Percentiles rank a stretch among this genome's conserved stretches.
Evolutionary conservation across 2,888 invertebrate genomes (phyloP).

Genomic region (Mythimna lalbum): DNA sequence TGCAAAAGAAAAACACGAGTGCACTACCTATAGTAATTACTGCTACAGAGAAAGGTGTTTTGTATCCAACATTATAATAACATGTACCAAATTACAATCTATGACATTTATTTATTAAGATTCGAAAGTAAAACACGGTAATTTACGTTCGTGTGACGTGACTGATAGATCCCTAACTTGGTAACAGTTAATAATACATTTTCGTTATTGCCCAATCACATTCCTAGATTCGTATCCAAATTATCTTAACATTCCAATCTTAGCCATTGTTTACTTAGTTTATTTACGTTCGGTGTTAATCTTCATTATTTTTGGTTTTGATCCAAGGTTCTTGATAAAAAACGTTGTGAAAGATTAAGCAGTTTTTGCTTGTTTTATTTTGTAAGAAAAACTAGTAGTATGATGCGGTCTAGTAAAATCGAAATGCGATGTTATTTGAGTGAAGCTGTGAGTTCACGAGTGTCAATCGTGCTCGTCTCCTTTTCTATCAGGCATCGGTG

Average conservation of each 20-base stretch:
- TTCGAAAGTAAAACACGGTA: slow-evolving; percentile 82
- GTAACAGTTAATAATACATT: slow-evolving; percentile 69
- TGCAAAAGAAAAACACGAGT: slow-evolving; percentile 80
- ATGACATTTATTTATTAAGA: slow-evolving; percentile 84
- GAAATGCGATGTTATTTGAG: slow-evolving; percentile 75
- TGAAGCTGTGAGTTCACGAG: slow-evolving; percentile 77
- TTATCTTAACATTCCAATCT: slow-evolving; percentile 33
- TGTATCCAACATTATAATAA: slow-evolving; percentile 80
- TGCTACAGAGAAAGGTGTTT: slow-evolving; percentile 82
- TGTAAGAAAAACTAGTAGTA: slow-evolving; percentile 28
- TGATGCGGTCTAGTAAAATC: slow-evolving; percentile 64
- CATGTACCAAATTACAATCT: slow-evolving; percentile 82
- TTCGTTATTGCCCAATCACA: slow-evolving; percentile 63
- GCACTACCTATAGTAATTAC: slow-evolving; percentile 81
- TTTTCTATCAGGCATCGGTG: slow-evolving; percentile 83
- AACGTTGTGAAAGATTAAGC: slow-evolving; percentile 5
- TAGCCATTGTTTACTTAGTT: slow-evolving; percentile 33
- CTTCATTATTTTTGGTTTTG: slow-evolving; percentile 14
- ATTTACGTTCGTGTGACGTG: slow-evolving; percentile 78
- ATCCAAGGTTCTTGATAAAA: slow-evolving; percentile 24
- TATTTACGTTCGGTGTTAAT: slow-evolving; percentile 43
- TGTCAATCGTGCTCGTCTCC: slow-evolving; percentile 84
- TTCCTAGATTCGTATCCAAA: slow-evolving; percentile 41
- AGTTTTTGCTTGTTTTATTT: slow-evolving; percentile 10
- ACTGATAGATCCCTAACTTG: slow-evolving; percentile 75